Evolutionary conservation across 2,797 vertebrate genomes (phyloP).

Genomic region (Sebastes goodei): DNA sequence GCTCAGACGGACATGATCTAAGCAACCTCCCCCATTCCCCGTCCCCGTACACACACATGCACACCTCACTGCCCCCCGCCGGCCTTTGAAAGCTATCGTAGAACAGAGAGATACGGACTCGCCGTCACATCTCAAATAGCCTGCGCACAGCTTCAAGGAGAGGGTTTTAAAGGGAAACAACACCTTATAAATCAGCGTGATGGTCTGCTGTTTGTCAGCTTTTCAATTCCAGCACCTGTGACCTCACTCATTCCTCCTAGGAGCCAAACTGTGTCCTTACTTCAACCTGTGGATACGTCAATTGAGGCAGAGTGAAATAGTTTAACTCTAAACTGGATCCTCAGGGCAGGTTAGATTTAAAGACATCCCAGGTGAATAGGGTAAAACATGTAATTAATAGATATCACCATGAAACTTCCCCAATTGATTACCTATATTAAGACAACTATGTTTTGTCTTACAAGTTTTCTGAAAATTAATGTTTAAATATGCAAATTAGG

Average conservation of each 20-base stretch:
- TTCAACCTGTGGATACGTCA: neutral
- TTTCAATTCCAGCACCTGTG: slow-evolving; percentile 4
- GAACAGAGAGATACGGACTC: slow-evolving; percentile 16
- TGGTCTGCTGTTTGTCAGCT: slow-evolving; percentile 7
- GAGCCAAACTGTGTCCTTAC: neutral
- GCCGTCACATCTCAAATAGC: neutral
- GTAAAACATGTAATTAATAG: neutral
- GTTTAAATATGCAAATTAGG: neutral
- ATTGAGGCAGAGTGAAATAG: neutral
- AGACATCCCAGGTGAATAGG: neutral
- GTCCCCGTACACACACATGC: neutral
- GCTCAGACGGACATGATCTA: slow-evolving; percentile 57
- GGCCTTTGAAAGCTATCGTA: slow-evolving; percentile 37
- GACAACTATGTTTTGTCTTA: neutral
- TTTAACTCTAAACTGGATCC: neutral
- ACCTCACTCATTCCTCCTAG: slow-evolving; percentile 1
- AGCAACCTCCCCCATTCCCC: neutral
- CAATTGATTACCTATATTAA: neutral
- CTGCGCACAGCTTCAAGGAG: slow-evolving; percentile 2
- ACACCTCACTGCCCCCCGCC: slow-evolving; percentile 15
- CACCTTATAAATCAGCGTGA: slow-evolving; percentile 12
- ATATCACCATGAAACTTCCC: neutral
- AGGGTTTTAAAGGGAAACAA: slow-evolving; percentile 23
- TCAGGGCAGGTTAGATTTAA: too few species aligned
- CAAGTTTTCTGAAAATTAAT: neutral